phyloP scores from a whole-genome alignment of 2,888 invertebrate genomes.

The Tachina lurida region DNA sequence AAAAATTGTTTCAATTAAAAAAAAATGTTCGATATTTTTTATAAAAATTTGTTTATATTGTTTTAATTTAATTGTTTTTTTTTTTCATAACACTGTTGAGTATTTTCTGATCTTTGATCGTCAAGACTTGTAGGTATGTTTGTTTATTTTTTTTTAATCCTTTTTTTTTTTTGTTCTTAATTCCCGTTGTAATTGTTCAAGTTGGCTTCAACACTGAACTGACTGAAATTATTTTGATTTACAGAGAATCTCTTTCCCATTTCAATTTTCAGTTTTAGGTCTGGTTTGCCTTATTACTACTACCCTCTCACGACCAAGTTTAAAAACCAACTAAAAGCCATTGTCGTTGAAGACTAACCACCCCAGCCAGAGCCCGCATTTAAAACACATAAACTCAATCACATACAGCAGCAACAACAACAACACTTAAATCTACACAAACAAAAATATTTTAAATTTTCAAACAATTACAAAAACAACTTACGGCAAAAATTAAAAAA shows the following conservation, averaged over 20 bases:
- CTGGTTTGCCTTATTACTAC: constrained; percentile 67
- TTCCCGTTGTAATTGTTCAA: constrained; percentile 49
- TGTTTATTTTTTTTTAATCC: constrained; percentile 14
- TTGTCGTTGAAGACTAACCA: constrained; percentile 77
- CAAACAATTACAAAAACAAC: constrained; percentile 59
- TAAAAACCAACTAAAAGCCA: constrained; percentile 81
- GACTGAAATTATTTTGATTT: constrained; percentile 25
- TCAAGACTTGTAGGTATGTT: constrained; percentile 24
- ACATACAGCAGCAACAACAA: constrained; percentile 59
- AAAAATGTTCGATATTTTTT: neutral
- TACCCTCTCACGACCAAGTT: constrained; percentile 83
- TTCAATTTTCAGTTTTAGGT: constrained; percentile 19
- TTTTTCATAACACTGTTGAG: neutral
- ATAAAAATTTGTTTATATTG: constrained; percentile 1
- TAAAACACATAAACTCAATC: constrained; percentile 69
- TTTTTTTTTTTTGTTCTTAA: constrained; percentile 11
- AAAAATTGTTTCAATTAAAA: neutral
- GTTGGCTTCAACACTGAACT: constrained; percentile 21
- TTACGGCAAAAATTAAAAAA: constrained; percentile 61
- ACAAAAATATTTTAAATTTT: constrained; percentile 46
- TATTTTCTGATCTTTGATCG: constrained; percentile 44
- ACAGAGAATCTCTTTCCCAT: neutral
- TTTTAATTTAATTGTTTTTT: neutral
- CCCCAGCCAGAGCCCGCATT: constrained; percentile 74
- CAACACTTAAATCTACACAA: constrained; percentile 42